Evolutionary conservation across 1,140 invertebrate genomes (phyloP).

Genomic region (Oedothorax gibbosus): DNA sequence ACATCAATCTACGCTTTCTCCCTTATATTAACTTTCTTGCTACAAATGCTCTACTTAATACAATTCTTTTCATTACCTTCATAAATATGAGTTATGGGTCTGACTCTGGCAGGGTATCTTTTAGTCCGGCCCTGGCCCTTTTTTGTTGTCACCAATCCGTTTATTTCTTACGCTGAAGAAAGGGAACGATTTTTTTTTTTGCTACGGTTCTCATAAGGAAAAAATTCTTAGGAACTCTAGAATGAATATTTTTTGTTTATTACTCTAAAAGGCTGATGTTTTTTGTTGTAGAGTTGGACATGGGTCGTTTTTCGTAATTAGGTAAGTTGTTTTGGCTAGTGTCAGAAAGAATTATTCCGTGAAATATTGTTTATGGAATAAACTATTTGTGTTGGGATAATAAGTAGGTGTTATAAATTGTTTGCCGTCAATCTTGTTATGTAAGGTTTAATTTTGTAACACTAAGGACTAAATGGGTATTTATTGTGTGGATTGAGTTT

Average conservation of each 20-base stretch:
- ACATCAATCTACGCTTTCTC: no score
- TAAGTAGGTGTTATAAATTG: no score
- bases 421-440: no score
- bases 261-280: no score
- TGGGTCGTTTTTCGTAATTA: background rate
- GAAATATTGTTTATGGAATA: no score
- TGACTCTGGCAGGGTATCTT: constrained; percentile 14
- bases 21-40: no score
- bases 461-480: no score
- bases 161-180: background rate
- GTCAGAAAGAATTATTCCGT: no score
- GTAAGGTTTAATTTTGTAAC: no score
- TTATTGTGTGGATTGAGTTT: no score
- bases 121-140: constrained; percentile 27
- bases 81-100: constrained; percentile 37
- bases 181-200: background rate
- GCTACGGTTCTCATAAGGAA: background rate
- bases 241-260: no score
- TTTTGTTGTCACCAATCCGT: constrained; percentile 27
- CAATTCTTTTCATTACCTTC: constrained; percentile 19
- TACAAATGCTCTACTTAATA: background rate
- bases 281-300: background rate
- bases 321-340: background rate
- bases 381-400: no score
- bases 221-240: constrained; percentile 10